Percentiles rank a stretch among this genome's conserved stretches.
Conservation (phyloP, 2,888 invertebrate genomes). For the Rhyacophila evoluta region DNA sequence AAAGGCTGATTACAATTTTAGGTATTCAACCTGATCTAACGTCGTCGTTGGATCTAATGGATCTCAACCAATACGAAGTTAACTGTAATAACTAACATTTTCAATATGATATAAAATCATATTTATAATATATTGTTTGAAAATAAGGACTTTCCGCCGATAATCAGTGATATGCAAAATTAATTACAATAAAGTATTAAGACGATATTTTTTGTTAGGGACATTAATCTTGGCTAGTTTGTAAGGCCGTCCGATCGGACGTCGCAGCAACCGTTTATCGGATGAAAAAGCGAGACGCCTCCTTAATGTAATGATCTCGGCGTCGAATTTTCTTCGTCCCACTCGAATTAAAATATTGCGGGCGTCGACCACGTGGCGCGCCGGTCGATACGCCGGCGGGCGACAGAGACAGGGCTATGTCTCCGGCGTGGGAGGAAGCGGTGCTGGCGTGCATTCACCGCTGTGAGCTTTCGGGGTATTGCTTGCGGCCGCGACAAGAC, state of each 20-base stretch:
- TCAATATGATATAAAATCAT: too few species aligned
- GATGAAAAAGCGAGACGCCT: background rate
- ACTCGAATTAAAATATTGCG: slow-evolving; percentile 14
- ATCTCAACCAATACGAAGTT: too few species aligned
- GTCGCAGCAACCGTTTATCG: background rate
- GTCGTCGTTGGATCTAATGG: too few species aligned
- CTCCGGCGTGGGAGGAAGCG: background rate
- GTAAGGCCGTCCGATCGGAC: background rate
- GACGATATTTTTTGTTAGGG: too few species aligned
- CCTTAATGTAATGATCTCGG: background rate
- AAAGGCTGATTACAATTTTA: too few species aligned
- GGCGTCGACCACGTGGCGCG: slow-evolving; percentile 18
- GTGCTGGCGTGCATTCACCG: background rate
- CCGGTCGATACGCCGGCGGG: slow-evolving; percentile 1
- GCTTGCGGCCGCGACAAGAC: background rate
- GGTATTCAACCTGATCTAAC: too few species aligned
- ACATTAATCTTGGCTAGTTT: background rate
- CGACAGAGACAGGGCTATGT: background rate
- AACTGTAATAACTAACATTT: too few species aligned
- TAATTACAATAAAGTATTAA: too few species aligned
- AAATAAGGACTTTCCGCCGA: too few species aligned
- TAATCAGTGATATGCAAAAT: too few species aligned
- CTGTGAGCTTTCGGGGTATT: background rate
- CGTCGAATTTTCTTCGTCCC: background rate
- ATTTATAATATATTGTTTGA: too few species aligned